A percentile compares a stretch with the other conserved stretches of the same genome.
phyloP scores from a whole-genome alignment of 2,797 vertebrate species.

The Trematomus bernacchii region DNA sequence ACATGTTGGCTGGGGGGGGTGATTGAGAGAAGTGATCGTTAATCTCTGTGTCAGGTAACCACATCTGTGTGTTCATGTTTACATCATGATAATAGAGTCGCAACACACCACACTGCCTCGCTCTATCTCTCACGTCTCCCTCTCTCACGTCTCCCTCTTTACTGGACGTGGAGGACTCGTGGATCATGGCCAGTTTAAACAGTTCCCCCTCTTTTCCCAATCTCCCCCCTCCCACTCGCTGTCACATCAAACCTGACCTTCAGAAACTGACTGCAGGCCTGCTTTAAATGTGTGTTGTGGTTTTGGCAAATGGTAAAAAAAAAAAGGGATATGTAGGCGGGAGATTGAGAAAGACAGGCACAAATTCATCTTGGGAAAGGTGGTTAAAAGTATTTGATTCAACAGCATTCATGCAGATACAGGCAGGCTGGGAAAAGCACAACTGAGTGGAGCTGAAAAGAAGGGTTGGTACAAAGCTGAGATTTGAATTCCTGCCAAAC shows the following conservation, averaged over 20 bases:
- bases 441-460: slow-evolving; percentile 38
- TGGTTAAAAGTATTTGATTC: slow-evolving; percentile 25
- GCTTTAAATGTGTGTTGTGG: slow-evolving; percentile 52
- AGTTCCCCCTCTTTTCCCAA: slow-evolving; percentile 30
- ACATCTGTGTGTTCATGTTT: slow-evolving; percentile 65
- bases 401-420: slow-evolving; percentile 9
- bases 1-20: slow-evolving; percentile 14
- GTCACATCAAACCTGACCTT: slow-evolving; percentile 74
- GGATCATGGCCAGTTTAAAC: slow-evolving; percentile 55
- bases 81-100: slow-evolving; percentile 59
- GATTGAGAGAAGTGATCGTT: slow-evolving; percentile 46
- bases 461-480: slow-evolving; percentile 54
- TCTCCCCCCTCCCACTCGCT: slow-evolving; percentile 35
- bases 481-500: slow-evolving; percentile 74
- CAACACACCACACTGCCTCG: slow-evolving; percentile 27
- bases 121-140: slow-evolving; percentile 17
- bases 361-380: slow-evolving; percentile 18
- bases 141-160: slow-evolving; percentile 20
- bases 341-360: slow-evolving; percentile 17
- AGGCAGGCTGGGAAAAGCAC: slow-evolving; percentile 20
- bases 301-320: slow-evolving; percentile 58
- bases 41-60: slow-evolving; percentile 64
- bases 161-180: slow-evolving; percentile 36
- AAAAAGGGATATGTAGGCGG: slow-evolving; percentile 25
- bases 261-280: slow-evolving; percentile 59